Evolutionary conservation across 1,140 invertebrate genomes (phyloP), one percentile per base, ranked within the genome.

Genomic region (Ooceraea biroi): DNA sequence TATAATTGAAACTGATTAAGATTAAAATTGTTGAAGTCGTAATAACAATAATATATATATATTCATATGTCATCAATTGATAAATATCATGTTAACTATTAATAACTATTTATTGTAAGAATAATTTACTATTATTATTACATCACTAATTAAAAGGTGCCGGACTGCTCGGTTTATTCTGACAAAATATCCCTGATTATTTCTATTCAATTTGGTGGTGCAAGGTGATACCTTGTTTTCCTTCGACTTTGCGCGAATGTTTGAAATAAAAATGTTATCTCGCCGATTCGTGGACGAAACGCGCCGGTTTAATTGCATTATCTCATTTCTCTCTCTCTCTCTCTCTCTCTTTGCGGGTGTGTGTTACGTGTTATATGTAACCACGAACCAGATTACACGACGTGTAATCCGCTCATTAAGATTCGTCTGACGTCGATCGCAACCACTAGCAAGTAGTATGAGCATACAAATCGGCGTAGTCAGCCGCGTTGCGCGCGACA

Each of bases 401-500:
- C 30, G 17, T 46, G 41, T 66, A 66, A 83, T 55, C n/a, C 30
- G 44, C 65, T 72, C 44, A 73, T 83, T 58, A 83, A 68, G 69
- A 68, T 58, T 74, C 44, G 69, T 83, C 48, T 50, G 17, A 30
- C 85, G 30, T 78, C 8, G 82, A 77, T 68, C 55, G 19, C 17
- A 50, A 87, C 68, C 27, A 87, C 86, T 87, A 0, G 72, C 68
- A 84, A 88, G 86, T 88, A 80, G 86, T 65, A 57, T 25, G 19
- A 76, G 22, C 41, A 65, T 22, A 50, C 46, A 17, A 69, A 85
- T 80, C 65, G 27, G 17, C 22, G 11, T 41, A 44, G 46, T 72
- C 83, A 19, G 76, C 61, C 83, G 46, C 22, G 27, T 19, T n/a
- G n/a, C 22, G 61, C 44, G 58, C 60, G 30, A 52, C 61, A 69